Conservation (phyloP, 2,797 vertebrate species). For the Leuciscus waleckii region DNA sequence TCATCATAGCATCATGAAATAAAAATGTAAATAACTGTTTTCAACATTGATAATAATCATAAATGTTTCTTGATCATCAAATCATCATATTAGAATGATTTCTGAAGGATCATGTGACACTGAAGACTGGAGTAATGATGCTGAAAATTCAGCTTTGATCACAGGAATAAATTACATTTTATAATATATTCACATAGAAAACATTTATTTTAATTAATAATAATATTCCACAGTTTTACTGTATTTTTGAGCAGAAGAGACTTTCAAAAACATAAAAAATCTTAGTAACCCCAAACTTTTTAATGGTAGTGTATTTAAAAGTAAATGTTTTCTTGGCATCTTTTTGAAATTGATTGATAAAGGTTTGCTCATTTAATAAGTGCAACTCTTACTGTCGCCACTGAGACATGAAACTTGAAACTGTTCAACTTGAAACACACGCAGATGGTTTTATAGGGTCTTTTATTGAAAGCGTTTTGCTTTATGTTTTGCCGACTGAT, state of each 20-base stretch:
- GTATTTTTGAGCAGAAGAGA: neutral
- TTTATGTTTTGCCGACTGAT: neutral
- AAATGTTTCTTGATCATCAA: too few species aligned
- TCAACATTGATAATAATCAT: too few species aligned
- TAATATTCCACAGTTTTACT: neutral
- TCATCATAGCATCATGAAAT: too few species aligned
- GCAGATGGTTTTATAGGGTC: neutral
- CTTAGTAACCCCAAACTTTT: neutral
- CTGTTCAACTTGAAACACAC: neutral
- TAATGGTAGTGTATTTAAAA: neutral
- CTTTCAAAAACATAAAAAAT: neutral
- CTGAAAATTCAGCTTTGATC: neutral
- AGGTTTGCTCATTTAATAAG: neutral
- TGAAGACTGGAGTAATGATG: too few species aligned
- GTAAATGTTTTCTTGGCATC: neutral
- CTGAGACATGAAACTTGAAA: neutral
- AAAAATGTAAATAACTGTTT: too few species aligned
- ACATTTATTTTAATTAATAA: neutral
- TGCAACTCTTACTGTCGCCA: neutral
- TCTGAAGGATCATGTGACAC: too few species aligned
- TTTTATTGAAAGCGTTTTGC: neutral
- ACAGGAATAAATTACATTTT: neutral
- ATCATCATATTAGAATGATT: too few species aligned
- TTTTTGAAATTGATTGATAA: neutral
- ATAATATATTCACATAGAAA: neutral